A percentile compares a stretch with the other conserved stretches of the same genome.
Evolutionary conservation across 30 jellyfish, hydroid and myxozoan species (phyloP).

Genomic region (Haliclystus octoradiatus): DNA sequence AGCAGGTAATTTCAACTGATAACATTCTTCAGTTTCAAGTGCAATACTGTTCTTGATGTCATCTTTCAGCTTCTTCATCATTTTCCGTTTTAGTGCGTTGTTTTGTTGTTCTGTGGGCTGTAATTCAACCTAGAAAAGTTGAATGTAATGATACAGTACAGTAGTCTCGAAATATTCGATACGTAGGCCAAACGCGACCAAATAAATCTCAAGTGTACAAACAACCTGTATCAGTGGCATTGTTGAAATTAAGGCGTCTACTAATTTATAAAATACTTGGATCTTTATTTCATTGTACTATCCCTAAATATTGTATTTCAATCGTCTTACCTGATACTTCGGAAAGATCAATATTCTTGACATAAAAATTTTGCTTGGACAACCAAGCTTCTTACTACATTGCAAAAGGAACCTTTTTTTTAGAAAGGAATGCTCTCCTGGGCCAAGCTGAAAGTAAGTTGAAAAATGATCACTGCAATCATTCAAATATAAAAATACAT

Average conservation of each 20-base stretch:
- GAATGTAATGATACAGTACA: no score
- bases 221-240: no score
- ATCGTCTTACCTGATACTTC: slow-evolving; percentile 13
- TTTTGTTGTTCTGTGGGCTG: neutral
- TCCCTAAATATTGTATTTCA: no score
- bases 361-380: slow-evolving; percentile 30
- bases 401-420: slow-evolving; percentile 1
- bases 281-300: no score
- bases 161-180: no score
- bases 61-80: neutral
- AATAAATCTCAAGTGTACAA: neutral
- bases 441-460: no score
- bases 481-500: no score
- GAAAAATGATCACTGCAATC: no score
- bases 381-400: slow-evolving; percentile 25
- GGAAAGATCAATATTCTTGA: slow-evolving; percentile 33
- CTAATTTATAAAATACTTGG: no score
- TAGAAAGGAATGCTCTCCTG: slow-evolving; percentile 15
- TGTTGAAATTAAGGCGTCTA: no score
- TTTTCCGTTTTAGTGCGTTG: neutral
- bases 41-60: slow-evolving; percentile 1
- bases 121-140: slow-evolving; percentile 5
- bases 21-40: slow-evolving; percentile 5
- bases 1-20: slow-evolving; percentile 12
- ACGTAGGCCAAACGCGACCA: neutral